Conservation (phyloP, 2,113 vertebrate genomes). For the Rhabdomys dilectus region DNA sequence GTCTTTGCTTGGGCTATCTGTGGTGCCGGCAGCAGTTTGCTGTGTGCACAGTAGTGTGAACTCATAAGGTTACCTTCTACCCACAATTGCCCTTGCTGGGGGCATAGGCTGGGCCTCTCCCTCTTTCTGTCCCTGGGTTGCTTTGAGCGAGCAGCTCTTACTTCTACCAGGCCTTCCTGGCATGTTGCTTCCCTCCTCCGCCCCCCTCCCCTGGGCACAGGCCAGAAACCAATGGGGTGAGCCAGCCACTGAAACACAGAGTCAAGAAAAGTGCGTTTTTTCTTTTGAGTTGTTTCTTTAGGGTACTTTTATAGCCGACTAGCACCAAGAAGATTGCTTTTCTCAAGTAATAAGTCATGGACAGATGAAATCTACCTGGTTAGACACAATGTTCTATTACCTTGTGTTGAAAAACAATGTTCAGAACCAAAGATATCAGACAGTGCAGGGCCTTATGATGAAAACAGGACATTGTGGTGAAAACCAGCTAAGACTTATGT, state of each 20-base stretch:
- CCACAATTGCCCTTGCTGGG: background rate
- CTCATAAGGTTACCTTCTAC: background rate
- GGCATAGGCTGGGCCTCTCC: background rate
- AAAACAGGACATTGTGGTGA: background rate
- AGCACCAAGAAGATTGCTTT: slow-evolving; percentile 25
- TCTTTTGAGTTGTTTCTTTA: background rate
- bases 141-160: background rate
- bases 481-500: background rate
- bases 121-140: background rate
- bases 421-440: background rate
- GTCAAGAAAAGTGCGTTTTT: background rate
- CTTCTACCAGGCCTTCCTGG: background rate
- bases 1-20: background rate
- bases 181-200: no score
- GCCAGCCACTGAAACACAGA: background rate
- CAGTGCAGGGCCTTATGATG: background rate
- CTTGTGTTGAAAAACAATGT: background rate
- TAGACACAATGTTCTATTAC: background rate
- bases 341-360: background rate
- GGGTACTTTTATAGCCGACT: background rate
- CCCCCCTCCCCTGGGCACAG: background rate
- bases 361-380: background rate
- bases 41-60: background rate
- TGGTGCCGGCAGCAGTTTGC: background rate
- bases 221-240: background rate